These are phyloP conservation scores for Digitonthophagus gazella DNA, from an alignment of 2,888 invertebrate species.

Conservation along the genomic window DNA sequence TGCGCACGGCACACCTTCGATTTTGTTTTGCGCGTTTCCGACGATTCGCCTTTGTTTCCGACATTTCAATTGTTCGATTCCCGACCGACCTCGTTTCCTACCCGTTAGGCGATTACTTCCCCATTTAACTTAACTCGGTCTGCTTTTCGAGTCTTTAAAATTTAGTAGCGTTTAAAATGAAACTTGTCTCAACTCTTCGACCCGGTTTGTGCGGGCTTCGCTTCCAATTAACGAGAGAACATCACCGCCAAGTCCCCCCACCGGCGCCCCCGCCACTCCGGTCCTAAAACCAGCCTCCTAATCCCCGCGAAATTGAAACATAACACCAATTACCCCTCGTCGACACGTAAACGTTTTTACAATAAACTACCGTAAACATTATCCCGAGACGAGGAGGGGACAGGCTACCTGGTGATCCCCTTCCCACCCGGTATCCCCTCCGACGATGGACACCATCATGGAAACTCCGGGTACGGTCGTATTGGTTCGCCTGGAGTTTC, in stretches of 20 bases:
- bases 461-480: constrained; percentile 29
- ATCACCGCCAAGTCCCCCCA: constrained; percentile 8
- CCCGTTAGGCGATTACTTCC: background rate
- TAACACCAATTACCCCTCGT: constrained; percentile 33
- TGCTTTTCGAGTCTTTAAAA: too few species aligned
- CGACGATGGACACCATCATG: constrained; percentile 35
- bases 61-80: background rate
- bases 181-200: background rate
- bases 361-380: constrained; percentile 32
- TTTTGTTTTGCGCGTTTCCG: background rate
- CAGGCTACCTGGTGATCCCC: constrained; percentile 22
- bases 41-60: background rate
- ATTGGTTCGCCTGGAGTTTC: constrained; percentile 28
- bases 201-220: background rate
- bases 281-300: constrained; percentile 19
- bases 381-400: constrained; percentile 18
- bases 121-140: background rate
- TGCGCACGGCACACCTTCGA: background rate
- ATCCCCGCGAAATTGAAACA: constrained; percentile 33
- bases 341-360: constrained; percentile 34
- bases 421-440: constrained; percentile 22
- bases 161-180: too few species aligned
- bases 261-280: constrained; percentile 1
- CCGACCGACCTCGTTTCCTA: background rate
- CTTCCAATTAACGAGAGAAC: background rate